Base-by-base conservation (phyloP, 1,140 invertebrate genomes). In the Lamellibrachia luymesi region DNA sequence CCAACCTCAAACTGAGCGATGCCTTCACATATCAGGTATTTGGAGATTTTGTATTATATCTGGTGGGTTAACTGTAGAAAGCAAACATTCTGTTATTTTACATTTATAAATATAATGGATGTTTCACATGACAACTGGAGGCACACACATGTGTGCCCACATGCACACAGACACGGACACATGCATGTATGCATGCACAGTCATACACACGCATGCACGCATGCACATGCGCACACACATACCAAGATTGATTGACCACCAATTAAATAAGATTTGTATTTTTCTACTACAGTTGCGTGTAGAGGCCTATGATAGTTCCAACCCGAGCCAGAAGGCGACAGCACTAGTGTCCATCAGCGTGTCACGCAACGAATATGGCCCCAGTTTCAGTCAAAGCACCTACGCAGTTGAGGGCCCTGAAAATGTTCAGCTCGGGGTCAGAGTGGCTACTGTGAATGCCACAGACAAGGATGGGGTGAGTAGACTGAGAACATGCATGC, bases 381-480 rank as follows among this genome's bases (percentile, higher is more conserved):
- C 93, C 51, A n/a, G 51, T n/a, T 93, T 93, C 89, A n/a, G 51
- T 17, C 51, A 92, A 1, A n/a, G 13, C 10, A 22, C 51, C 5
- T 93, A 92, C 56, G 17, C 27, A 25, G 91, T 92, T 38, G 91
- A 51, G 8, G 91, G 49, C 27, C 91, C 52, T 6, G 93, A 92
- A 51, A 50, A 51, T 50, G n/a, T 89, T 25, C 51, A 38, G 10
- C 98, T 98, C 93, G 98, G 98, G 51, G 98, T 97, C 5, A 97
- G 97, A 13, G 97, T 99, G 1, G 97, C 98, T 4, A 98, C 97
- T 90, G 97, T 98, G 38, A 97, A 97, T 2, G 98, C 98, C 0
- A 97, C 97, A 1, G 98, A 98, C 95, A 97, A 97, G 0, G 98
- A 98, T 96, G 98, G 98, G 91, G 92, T 93, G 22, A 51, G 50